Conservation (phyloP, 2,888 invertebrate genomes). For the Pachydiplax longipennis region DNA sequence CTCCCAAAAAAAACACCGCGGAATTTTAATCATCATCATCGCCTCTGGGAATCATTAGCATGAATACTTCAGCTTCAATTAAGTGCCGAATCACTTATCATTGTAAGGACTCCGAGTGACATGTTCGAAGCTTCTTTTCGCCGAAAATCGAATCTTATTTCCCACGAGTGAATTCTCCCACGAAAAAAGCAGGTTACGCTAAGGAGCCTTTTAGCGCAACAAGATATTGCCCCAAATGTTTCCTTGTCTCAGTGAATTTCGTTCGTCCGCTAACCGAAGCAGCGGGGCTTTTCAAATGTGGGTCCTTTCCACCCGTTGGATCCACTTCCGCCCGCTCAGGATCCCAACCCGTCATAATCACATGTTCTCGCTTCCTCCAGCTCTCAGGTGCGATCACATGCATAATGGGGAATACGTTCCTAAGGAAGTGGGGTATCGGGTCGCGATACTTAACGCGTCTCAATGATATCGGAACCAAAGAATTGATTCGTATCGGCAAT, state of each 20-base stretch:
- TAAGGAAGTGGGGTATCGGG: background rate
- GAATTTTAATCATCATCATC: too few species aligned
- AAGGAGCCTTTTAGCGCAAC: background rate
- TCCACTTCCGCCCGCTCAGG: background rate
- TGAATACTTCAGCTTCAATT: too few species aligned
- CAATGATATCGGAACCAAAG: background rate
- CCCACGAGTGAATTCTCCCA: background rate
- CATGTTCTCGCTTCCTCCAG: background rate
- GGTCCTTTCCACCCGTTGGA: background rate
- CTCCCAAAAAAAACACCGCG: too few species aligned
- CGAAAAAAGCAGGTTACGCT: background rate
- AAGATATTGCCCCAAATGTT: background rate
- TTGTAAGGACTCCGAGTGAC: too few species aligned
- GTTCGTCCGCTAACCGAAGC: background rate
- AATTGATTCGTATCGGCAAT: background rate
- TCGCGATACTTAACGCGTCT: background rate
- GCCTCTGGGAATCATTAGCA: too few species aligned
- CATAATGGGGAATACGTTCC: background rate
- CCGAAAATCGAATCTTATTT: background rate
- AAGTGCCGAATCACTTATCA: too few species aligned
- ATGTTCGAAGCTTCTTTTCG: too few species aligned
- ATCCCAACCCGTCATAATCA: background rate
- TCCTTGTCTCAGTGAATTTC: background rate
- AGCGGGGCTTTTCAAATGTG: background rate
- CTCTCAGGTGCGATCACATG: background rate